A percentile compares a stretch with the other conserved stretches of the same genome.
These are phyloP conservation scores for Lamellibrachia satsuma DNA, from an alignment of 2,888 invertebrate species.

Conservation along the genomic window DNA sequence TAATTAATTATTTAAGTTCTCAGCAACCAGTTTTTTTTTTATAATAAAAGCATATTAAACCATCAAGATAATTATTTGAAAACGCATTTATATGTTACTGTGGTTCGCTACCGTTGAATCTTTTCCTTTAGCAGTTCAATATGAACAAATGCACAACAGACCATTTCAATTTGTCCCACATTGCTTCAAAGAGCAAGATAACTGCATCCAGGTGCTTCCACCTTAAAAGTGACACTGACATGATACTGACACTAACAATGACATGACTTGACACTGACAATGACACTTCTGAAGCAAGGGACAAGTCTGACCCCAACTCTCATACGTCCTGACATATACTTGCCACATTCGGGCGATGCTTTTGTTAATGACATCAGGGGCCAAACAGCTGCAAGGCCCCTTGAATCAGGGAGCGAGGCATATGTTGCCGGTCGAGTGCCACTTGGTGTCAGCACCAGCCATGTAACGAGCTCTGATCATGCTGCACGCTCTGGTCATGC, in stretches of 20 bases:
- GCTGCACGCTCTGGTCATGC: not conserved
- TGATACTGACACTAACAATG: not conserved
- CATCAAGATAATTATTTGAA: no score
- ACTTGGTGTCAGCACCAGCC: not conserved
- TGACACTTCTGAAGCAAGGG: not conserved
- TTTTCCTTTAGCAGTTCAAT: no score
- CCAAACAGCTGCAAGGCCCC: not conserved
- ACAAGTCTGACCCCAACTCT: not conserved
- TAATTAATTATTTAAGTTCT: no score
- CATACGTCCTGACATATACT: not conserved
- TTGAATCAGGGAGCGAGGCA: not conserved
- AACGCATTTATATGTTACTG: no score
- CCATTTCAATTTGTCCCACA: no score
- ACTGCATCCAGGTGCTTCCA: no score
- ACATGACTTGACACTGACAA: not conserved
- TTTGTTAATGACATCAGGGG: constrained; percentile 17
- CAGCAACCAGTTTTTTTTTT: no score
- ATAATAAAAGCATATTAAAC: no score
- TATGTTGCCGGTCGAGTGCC: not conserved
- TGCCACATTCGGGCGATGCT: not conserved
- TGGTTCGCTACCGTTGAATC: no score
- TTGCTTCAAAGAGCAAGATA: no score
- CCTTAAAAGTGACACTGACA: not conserved
- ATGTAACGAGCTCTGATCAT: not conserved
- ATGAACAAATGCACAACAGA: no score